Evolutionary conservation across 2,888 invertebrate species (phyloP).

Genomic region (Ceriagrion tenellum): DNA sequence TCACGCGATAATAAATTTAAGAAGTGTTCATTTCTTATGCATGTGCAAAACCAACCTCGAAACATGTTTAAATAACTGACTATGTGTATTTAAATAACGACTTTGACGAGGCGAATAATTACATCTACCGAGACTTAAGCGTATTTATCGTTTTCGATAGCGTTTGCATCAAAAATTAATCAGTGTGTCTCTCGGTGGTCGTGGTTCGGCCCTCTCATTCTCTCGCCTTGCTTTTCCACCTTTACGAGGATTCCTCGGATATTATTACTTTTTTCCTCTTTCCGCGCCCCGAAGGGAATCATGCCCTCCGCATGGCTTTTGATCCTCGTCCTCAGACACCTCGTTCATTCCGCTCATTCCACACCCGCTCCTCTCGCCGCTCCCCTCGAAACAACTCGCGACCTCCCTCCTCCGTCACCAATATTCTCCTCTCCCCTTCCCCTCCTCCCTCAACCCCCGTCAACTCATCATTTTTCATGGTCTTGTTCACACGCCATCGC

Average conservation of each 20-base stretch:
- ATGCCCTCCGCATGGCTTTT: not conserved
- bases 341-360: constrained; percentile 20
- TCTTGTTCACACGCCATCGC: constrained; percentile 48
- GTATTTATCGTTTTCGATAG: too few relatives aligned
- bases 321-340: constrained; percentile 59
- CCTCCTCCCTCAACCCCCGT: not conserved
- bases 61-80: too few relatives aligned
- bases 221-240: not conserved
- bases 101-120: too few relatives aligned
- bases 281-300: not conserved
- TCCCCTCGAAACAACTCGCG: not conserved
- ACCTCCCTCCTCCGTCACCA: not conserved
- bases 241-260: not conserved
- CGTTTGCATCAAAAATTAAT: too few relatives aligned
- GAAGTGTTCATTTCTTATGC: too few relatives aligned
- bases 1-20: too few relatives aligned
- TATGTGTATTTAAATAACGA: too few relatives aligned
- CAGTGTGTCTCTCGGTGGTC: too few relatives aligned
- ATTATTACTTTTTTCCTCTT: not conserved
- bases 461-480: constrained; percentile 46
- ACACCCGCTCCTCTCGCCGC: not conserved
- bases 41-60: too few relatives aligned
- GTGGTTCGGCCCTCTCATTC: too few relatives aligned
- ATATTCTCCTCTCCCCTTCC: not conserved
- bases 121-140: too few relatives aligned